Evolutionary conservation across 2,888 invertebrate species (phyloP), one percentile per base, ranked within the genome.

Genomic region (Cantharis nigra): DNA sequence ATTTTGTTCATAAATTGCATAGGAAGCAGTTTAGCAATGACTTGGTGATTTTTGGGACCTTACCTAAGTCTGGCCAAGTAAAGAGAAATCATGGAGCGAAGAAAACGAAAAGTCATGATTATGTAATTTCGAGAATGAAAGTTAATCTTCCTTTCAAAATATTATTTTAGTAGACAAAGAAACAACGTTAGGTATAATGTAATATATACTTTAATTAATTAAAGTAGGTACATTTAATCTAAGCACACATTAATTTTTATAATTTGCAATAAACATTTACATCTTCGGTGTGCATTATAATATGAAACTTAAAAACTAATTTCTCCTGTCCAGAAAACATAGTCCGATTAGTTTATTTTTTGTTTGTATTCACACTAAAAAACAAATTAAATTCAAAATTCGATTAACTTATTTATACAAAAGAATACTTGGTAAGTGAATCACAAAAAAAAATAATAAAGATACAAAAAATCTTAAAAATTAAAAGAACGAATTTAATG

Each of bases 191-290:
- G 7, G n/a, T 49, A n/a, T 49, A 49, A 49, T 49, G 49, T 49
- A 49, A 49, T 49, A 49, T 49, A 49, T n/a, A 49, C 49, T 49
- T 49, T 49, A 49, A 49, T 49, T n/a, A n/a, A n/a, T 13, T 49
- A 49, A 49, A 49, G 49, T 49, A 49, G 49, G 76, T 79, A 79
- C 73, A 77, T 69, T 72, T 76, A 78, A 64, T 76, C 74, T 80
- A 80, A 80, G 79, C 79, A 78, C 79, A 80, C 79, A 76, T 33
- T 67, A 23, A 71, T 70, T 65, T 28, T 75, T 75, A 77, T 75
- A 72, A 30, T 76, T 72, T 75, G 75, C 75, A 20, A 16, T 64
- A 72, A 80, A 80, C 79, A 80, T 80, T 80, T 80, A 80, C 79
- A 80, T 80, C 78, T 78, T 69, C 69, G 63, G 79, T 79, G 79